phyloP scores from a whole-genome alignment of 1,140 invertebrate species.

The Drosophila tsacasi region DNA sequence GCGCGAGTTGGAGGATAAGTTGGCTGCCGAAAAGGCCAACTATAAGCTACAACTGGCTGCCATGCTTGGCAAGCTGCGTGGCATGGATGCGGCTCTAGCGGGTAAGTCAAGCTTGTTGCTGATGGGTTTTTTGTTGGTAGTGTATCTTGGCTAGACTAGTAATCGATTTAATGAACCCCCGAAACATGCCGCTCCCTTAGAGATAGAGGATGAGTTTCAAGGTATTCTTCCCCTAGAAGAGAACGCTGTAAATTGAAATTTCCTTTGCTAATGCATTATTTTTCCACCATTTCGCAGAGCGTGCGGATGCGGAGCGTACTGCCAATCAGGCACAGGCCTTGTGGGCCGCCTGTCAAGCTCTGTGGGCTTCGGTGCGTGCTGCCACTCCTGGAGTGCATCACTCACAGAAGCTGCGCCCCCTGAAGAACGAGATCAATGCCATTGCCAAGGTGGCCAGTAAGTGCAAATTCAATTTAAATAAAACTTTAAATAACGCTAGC shows the following conservation, averaged over 20 bases:
- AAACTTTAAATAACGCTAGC: not conserved
- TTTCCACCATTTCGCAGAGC: constrained; percentile 86
- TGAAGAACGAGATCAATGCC: constrained; percentile 91
- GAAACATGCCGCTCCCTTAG: constrained; percentile 67
- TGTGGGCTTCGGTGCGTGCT: constrained; percentile 91
- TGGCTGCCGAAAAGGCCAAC: constrained; percentile 89
- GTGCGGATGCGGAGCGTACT: constrained; percentile 92
- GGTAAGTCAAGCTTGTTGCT: constrained; percentile 86
- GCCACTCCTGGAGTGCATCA: constrained; percentile 86
- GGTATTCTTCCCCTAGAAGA: constrained; percentile 51
- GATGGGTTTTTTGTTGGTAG: not conserved
- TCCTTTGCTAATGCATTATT: not conserved
- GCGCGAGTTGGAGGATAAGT: constrained; percentile 89
- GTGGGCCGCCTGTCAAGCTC: constrained; percentile 96
- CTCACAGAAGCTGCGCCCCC: constrained; percentile 89
- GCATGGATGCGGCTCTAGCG: constrained; percentile 95
- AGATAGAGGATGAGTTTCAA: constrained; percentile 84
- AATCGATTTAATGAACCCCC: constrained; percentile 6
- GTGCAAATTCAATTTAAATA: constrained; percentile 55
- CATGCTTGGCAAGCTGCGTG: constrained; percentile 93
- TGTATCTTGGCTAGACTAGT: constrained; percentile 27
- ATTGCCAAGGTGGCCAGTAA: constrained; percentile 89
- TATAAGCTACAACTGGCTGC: constrained; percentile 92
- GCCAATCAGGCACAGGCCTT: constrained; percentile 93
- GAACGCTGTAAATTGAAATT: not conserved